These are phyloP conservation scores for Acropternis orthonyx DNA, from an alignment of 2,797 vertebrate species.

Conservation along the genomic window DNA sequence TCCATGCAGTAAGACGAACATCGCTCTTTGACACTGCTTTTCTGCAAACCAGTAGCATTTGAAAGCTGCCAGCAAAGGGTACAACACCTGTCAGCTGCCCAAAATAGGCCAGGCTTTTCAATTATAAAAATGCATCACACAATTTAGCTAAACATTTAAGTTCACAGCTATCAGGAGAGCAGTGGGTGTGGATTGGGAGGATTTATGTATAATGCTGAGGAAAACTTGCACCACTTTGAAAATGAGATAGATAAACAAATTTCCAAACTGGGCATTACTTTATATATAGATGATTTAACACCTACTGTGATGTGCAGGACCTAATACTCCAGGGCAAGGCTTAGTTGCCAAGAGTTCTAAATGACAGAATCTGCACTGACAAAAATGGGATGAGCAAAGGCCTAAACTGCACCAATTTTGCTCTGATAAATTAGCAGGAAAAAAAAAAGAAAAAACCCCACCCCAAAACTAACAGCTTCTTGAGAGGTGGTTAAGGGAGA, in stretches of 20 bases:
- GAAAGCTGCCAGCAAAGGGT: conserved; percentile 25
- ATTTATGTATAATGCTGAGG: conserved; percentile 16
- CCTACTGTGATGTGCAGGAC: neutral
- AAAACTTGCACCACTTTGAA: conserved; percentile 22
- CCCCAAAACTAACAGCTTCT: neutral
- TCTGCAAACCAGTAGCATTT: neutral
- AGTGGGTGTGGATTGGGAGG: conserved; percentile 6
- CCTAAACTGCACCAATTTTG: neutral
- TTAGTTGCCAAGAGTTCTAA: neutral
- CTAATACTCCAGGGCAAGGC: neutral
- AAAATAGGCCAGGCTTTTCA: conserved; percentile 54
- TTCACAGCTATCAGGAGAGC: neutral
- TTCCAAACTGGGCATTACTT: conserved; percentile 34
- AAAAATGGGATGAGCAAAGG: conserved; percentile 12
- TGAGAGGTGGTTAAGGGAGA: conserved; percentile 35
- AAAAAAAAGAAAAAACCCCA: neutral
- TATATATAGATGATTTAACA: conserved; percentile 38
- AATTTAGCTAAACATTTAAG: conserved; percentile 31
- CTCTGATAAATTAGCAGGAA: neutral
- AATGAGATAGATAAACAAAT: conserved; percentile 27
- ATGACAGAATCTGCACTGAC: neutral
- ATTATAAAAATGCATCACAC: conserved; percentile 41
- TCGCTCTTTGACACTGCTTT: neutral
- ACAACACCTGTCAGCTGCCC: conserved; percentile 14
- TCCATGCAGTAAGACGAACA: neutral